A percentile compares a stretch with the other conserved stretches of the same genome.
phyloP scores from a whole-genome alignment of 23 tunicate species.

The Trididemnum miniatum region DNA sequence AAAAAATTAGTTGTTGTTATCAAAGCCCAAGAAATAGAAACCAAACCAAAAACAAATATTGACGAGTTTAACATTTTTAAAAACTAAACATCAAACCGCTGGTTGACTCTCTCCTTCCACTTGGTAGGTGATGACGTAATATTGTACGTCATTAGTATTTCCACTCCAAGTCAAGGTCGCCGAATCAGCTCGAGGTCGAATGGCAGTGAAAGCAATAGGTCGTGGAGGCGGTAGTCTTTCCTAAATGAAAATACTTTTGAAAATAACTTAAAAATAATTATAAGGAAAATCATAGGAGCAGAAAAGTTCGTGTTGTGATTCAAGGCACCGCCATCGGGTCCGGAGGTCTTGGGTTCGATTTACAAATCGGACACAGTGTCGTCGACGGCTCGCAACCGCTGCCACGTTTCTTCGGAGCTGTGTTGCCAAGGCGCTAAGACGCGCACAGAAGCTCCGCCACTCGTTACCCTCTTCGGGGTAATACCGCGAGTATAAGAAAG shows the following conservation, averaged over 20 bases:
- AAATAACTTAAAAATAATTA: no score
- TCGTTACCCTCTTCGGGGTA: not conserved
- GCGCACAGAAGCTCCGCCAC: no score
- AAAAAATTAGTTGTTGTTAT: no score
- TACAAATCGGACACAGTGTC: not conserved
- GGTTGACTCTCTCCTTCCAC: conserved; percentile 26
- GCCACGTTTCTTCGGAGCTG: not conserved
- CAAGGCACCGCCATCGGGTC: not conserved
- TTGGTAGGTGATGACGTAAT: conserved; percentile 44
- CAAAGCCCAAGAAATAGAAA: no score
- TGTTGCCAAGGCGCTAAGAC: not conserved
- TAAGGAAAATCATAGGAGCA: no score
- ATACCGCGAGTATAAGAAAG: not conserved
- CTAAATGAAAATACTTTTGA: no score
- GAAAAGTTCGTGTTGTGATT: no score
- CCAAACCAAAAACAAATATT: no score
- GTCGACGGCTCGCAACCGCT: not conserved
- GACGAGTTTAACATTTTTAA: no score
- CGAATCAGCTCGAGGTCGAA: conserved; percentile 17
- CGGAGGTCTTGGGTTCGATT: not conserved
- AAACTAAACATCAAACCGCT: no score
- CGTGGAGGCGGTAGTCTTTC: conserved; percentile 42
- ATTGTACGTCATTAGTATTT: conserved; percentile 30
- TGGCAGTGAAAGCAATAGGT: conserved; percentile 16
- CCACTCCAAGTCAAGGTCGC: conserved; percentile 53